A percentile compares a stretch with the other conserved stretches of the same genome.
Evolutionary conservation across 2,797 vertebrate species (phyloP).

Genomic region (Cuniculus paca): DNA sequence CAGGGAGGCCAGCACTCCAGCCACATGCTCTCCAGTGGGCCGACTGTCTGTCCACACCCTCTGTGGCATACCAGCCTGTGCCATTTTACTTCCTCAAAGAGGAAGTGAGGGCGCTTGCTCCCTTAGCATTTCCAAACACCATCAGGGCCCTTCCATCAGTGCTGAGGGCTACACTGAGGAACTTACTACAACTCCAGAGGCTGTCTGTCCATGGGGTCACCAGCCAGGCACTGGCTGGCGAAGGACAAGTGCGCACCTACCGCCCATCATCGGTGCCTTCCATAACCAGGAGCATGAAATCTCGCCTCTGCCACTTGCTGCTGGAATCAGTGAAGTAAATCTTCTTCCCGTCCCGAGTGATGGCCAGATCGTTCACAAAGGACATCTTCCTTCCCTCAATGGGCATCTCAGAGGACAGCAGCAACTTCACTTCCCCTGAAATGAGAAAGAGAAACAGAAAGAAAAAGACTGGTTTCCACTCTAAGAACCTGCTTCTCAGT

Average conservation of each 20-base stretch:
- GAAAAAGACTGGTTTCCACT: neutral
- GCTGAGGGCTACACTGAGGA: neutral
- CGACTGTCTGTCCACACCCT: neutral
- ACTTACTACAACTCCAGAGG: neutral
- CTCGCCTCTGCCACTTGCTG: slow-evolving; percentile 96
- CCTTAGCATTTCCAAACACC: neutral
- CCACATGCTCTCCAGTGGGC: neutral
- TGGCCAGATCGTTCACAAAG: slow-evolving; percentile 95
- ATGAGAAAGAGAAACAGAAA: slow-evolving; percentile 48
- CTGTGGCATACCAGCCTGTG: neutral
- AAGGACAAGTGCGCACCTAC: slow-evolving; percentile 86
- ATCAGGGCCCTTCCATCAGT: neutral
- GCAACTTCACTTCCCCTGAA: slow-evolving; percentile 90
- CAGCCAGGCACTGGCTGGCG: neutral
- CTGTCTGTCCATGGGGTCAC: neutral
- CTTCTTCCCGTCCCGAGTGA: slow-evolving; percentile 95
- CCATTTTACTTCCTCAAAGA: slow-evolving; percentile 33
- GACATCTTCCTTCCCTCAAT: slow-evolving; percentile 94
- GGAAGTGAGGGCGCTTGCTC: neutral
- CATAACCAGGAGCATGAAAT: slow-evolving; percentile 94
- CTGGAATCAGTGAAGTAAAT: slow-evolving; percentile 98
- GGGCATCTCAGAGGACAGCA: slow-evolving; percentile 91
- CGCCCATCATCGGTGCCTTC: slow-evolving; percentile 97
- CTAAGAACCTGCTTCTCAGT: slow-evolving; percentile 37
- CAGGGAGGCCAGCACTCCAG: neutral